phyloP scores from a whole-genome alignment of 2,888 invertebrate genomes.

The Nymphalis urticae region DNA sequence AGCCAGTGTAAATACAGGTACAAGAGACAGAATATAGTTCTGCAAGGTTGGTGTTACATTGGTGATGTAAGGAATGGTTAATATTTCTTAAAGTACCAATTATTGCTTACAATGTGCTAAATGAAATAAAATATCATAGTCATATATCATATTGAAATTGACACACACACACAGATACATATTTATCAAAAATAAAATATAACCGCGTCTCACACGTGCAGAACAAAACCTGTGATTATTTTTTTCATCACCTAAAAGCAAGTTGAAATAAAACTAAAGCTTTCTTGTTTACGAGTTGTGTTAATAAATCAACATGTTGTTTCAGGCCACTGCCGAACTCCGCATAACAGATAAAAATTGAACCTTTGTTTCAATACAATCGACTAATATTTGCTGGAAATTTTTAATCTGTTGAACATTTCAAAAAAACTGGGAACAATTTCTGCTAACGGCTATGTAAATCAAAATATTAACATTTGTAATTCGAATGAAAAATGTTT shows the following conservation, averaged over 20 bases:
- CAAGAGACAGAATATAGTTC: too few relatives aligned
- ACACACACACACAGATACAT: too few relatives aligned
- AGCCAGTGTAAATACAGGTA: too few relatives aligned
- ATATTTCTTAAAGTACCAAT: too few relatives aligned
- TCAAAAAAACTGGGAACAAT: conserved; percentile 1
- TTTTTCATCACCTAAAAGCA: conserved; percentile 22
- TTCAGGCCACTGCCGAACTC: conserved; percentile 75
- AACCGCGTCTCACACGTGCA: too few relatives aligned
- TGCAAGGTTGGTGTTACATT: too few relatives aligned
- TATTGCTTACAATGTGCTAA: too few relatives aligned
- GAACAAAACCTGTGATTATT: conserved; percentile 12
- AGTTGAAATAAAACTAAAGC: conserved; percentile 27
- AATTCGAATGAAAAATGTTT: conserved; percentile 8
- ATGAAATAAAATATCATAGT: too few relatives aligned
- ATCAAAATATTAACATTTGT: not conserved
- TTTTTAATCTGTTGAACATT: not conserved
- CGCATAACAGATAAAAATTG: conserved; percentile 70
- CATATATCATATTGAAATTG: too few relatives aligned
- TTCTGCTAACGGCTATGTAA: too few relatives aligned
- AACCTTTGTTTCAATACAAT: not conserved
- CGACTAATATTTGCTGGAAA: not conserved
- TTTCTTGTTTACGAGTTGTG: conserved; percentile 27
- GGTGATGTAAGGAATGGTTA: too few relatives aligned
- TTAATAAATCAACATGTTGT: conserved; percentile 42
- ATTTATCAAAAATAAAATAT: too few relatives aligned